A percentile compares a stretch with the other conserved stretches of the same genome.
Conservation (phyloP, 2,888 invertebrate species). For the Idaea biselata region DNA sequence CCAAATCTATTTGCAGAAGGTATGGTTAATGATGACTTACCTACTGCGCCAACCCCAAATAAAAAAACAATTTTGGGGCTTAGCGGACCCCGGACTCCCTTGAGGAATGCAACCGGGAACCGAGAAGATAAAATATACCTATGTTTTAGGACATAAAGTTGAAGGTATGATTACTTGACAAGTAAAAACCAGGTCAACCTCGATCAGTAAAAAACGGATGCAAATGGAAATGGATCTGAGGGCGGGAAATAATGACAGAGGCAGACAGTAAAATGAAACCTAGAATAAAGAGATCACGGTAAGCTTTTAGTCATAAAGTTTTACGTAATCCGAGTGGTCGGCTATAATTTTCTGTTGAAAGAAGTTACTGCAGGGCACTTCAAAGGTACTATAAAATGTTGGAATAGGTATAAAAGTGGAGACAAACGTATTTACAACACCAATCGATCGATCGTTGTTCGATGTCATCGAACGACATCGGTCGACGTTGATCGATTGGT, state of each 20-base stretch:
- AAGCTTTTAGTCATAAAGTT: conserved; percentile 26
- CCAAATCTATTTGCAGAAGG: too few species aligned
- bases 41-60: too few species aligned
- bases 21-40: too few species aligned
- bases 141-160: conserved; percentile 14
- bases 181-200: conserved; percentile 53
- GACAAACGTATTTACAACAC: conserved; percentile 38
- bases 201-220: conserved; percentile 42
- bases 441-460: too few species aligned
- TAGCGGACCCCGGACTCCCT: too few species aligned
- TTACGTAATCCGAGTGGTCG: conserved; percentile 21
- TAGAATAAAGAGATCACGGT: conserved; percentile 35
- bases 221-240: conserved; percentile 49
- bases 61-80: too few species aligned
- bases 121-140: too few species aligned
- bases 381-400: conserved; percentile 22
- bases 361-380: conserved; percentile 21
- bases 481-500: too few species aligned
- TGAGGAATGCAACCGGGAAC: too few species aligned
- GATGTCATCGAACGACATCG: too few species aligned
- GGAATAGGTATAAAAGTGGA: conserved; percentile 22
- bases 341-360: conserved; percentile 20
- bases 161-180: conserved; percentile 37
- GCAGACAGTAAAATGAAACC: conserved; percentile 35
- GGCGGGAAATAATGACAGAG: conserved; percentile 37